Evolutionary conservation across 2,888 invertebrate species (phyloP).

Genomic region (Tryphoninae sp.): DNA sequence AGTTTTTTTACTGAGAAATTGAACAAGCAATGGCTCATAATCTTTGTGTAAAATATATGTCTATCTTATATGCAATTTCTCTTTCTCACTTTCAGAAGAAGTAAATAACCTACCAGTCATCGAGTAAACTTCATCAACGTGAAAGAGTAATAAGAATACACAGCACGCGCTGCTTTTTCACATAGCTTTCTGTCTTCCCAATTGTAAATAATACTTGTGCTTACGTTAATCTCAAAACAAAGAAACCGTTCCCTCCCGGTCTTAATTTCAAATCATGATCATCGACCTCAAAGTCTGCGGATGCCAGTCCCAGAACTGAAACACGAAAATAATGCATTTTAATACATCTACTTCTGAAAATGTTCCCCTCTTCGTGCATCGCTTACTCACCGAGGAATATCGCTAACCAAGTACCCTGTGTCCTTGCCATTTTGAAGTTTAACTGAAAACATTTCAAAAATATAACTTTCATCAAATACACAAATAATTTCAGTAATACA

Average conservation of each 20-base stretch:
- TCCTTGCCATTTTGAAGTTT: slow-evolving; percentile 65
- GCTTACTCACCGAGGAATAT: slow-evolving; percentile 67
- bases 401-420: slow-evolving; percentile 57
- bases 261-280: slow-evolving; percentile 84
- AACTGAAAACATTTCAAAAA: slow-evolving; percentile 65
- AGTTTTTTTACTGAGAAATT: too few species aligned
- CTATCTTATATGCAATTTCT: too few species aligned
- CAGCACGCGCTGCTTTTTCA: background rate
- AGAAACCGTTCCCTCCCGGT: slow-evolving; percentile 83
- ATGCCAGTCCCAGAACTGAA: slow-evolving; percentile 67
- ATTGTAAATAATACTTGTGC: slow-evolving; percentile 61
- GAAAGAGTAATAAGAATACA: background rate
- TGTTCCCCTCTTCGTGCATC: background rate
- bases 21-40: too few species aligned
- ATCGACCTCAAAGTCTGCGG: slow-evolving; percentile 82
- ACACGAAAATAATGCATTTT: slow-evolving; percentile 51
- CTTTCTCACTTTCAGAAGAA: too few species aligned
- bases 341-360: background rate
- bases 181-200: slow-evolving; percentile 59
- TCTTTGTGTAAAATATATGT: too few species aligned
- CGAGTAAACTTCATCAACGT: too few species aligned
- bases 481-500: slow-evolving; percentile 12
- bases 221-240: slow-evolving; percentile 84
- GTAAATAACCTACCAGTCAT: too few species aligned
- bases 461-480: background rate